These are phyloP conservation scores for Haemorhous mexicanus DNA, from an alignment of 2,113 vertebrate genomes.

Conservation along the genomic window DNA sequence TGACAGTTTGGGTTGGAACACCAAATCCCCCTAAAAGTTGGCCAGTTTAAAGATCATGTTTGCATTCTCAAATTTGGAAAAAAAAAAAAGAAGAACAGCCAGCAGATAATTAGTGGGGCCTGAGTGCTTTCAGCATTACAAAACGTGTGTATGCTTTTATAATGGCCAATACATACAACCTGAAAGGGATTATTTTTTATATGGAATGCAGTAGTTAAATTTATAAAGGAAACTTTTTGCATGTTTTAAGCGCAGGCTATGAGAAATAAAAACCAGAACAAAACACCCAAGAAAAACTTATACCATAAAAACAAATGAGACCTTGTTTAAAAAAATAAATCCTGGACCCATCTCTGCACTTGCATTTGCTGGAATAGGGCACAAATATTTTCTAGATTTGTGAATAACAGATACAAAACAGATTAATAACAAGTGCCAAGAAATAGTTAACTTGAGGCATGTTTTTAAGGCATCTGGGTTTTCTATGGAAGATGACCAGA, in stretches of 20 bases:
- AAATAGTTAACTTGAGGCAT: neutral
- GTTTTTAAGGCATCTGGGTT: neutral
- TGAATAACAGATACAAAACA: neutral
- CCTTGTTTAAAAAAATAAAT: neutral
- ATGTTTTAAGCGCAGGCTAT: neutral
- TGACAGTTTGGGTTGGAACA: slow-evolving; percentile 3
- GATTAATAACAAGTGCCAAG: neutral
- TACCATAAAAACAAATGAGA: neutral
- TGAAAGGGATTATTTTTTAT: neutral
- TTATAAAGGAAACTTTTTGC: slow-evolving; percentile 34
- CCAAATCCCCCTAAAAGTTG: slow-evolving; percentile 5
- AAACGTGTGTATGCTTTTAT: neutral
- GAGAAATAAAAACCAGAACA: neutral
- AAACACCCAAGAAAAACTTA: neutral
- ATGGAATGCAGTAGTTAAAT: slow-evolving; percentile 42
- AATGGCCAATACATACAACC: slow-evolving; percentile 33
- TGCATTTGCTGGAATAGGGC: neutral
- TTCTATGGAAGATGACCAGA: neutral
- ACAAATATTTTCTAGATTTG: neutral
- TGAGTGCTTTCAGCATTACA: slow-evolving; percentile 41
- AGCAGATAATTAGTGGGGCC: slow-evolving; percentile 18
- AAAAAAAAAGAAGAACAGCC: neutral
- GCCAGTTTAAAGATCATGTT: slow-evolving; percentile 16
- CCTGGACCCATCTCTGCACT: neutral
- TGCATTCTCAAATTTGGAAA: neutral